Percentiles rank a stretch among this genome's conserved stretches.
These are phyloP conservation scores for Callinectes sapidus DNA, from an alignment of 2,888 invertebrate species.

Conservation along the genomic window DNA sequence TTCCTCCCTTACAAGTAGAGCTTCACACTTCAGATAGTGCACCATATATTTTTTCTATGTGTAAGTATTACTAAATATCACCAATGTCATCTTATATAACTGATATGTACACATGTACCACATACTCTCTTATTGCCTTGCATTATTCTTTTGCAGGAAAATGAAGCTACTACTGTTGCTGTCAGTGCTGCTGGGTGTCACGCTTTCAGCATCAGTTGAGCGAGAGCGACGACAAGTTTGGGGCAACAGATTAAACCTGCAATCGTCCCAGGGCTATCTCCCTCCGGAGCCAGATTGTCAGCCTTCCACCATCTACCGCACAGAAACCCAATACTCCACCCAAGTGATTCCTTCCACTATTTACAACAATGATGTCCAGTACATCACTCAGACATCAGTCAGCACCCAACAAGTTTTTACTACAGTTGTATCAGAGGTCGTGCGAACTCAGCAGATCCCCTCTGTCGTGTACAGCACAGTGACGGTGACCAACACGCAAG, in stretches of 20 bases:
- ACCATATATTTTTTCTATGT: background rate
- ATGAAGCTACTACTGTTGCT: background rate
- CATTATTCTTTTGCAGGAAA: background rate
- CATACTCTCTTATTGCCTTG: background rate
- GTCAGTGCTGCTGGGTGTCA: slow-evolving; percentile 38
- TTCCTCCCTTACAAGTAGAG: background rate
- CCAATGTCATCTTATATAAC: background rate
- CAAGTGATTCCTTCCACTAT: slow-evolving; percentile 58
- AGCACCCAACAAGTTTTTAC: slow-evolving; percentile 39
- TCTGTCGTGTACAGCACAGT: slow-evolving; percentile 50
- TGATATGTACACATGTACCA: background rate
- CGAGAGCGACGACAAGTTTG: slow-evolving; percentile 31
- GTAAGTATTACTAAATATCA: background rate
- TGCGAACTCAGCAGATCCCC: slow-evolving; percentile 47
- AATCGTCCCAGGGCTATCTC: slow-evolving; percentile 19
- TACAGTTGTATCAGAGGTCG: slow-evolving; percentile 48
- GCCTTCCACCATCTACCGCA: slow-evolving; percentile 53
- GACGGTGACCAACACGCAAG: slow-evolving; percentile 48
- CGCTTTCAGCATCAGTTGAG: slow-evolving; percentile 34
- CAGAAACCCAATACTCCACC: slow-evolving; percentile 48
- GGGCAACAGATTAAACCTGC: slow-evolving; percentile 38
- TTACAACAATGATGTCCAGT: slow-evolving; percentile 55
- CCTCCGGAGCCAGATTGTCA: slow-evolving; percentile 37
- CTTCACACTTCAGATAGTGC: background rate
- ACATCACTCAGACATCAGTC: slow-evolving; percentile 45